These are phyloP conservation scores for Macquaria australasica DNA, from an alignment of 2,113 vertebrate genomes.

Conservation along the genomic window DNA sequence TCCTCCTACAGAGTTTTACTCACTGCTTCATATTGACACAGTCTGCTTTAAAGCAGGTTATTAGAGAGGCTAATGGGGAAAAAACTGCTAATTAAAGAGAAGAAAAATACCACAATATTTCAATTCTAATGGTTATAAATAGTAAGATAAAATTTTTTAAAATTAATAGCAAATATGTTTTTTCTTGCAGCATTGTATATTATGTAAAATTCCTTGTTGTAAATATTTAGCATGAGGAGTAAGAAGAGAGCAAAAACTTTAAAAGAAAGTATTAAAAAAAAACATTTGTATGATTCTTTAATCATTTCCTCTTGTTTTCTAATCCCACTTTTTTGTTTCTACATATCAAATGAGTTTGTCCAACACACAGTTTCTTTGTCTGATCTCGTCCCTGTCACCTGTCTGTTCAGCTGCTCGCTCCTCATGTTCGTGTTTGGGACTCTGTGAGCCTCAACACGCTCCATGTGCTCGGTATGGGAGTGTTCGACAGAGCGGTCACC, in stretches of 20 bases:
- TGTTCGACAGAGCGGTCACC: constrained; percentile 90
- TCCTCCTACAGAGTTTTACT: background rate
- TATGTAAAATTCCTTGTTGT: background rate
- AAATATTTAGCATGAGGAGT: background rate
- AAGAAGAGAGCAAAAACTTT: too few relatives aligned
- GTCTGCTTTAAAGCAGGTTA: background rate
- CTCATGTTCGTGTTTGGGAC: constrained; percentile 93
- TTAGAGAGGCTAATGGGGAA: background rate
- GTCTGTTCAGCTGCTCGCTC: constrained; percentile 83
- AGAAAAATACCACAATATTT: background rate
- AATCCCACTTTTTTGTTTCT: background rate
- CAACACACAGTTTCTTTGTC: background rate
- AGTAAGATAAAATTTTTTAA: background rate
- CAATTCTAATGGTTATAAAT: background rate
- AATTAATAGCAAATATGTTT: background rate
- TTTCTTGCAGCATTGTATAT: too few relatives aligned
- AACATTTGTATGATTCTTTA: too few relatives aligned
- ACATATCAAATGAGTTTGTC: background rate
- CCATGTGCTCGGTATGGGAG: constrained; percentile 90
- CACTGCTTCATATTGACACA: background rate
- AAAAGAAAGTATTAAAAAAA: background rate
- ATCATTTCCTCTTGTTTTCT: background rate
- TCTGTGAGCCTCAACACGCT: constrained; percentile 94
- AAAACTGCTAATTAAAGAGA: too few relatives aligned
- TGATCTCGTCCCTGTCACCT: background rate